These are phyloP conservation scores for Abramis brama DNA, from an alignment of 2,113 vertebrate genomes.

Conservation along the genomic window DNA sequence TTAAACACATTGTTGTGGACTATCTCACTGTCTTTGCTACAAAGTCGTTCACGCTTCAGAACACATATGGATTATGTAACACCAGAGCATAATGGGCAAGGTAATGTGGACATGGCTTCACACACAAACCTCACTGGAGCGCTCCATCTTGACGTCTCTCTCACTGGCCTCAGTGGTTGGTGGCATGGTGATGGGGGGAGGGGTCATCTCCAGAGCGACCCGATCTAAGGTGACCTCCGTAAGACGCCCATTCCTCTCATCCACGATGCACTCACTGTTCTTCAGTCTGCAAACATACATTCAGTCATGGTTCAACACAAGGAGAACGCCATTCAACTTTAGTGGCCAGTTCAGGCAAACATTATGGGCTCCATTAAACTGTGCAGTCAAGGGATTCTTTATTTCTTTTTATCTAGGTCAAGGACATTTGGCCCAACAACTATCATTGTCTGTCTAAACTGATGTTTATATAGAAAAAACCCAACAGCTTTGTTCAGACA, in stretches of 20 bases:
- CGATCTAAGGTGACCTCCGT: conserved; percentile 54
- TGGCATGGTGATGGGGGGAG: conserved; percentile 54
- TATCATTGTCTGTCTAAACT: background rate
- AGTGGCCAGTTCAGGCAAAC: background rate
- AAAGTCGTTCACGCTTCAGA: conserved; percentile 21
- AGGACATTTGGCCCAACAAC: conserved; percentile 9
- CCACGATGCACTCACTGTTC: conserved; percentile 62
- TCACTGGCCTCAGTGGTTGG: conserved; percentile 45
- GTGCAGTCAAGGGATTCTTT: background rate
- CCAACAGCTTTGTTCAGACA: background rate
- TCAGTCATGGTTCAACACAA: background rate
- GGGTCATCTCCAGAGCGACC: conserved; percentile 61
- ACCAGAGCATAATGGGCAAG: background rate
- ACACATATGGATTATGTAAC: conserved; percentile 28
- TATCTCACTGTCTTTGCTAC: conserved; percentile 12
- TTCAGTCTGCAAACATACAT: conserved; percentile 57
- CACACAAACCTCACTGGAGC: conserved; percentile 31
- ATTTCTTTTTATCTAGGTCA: background rate
- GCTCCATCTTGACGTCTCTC: conserved; percentile 14
- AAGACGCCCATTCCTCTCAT: conserved; percentile 54
- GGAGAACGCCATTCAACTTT: background rate
- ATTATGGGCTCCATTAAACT: background rate
- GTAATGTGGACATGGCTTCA: background rate
- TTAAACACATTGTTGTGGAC: conserved; percentile 3
- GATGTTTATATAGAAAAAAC: background rate